Evolutionary conservation across 2,888 invertebrate species (phyloP), one percentile per base, ranked within the genome.

Genomic region (Rhingia rostrata): DNA sequence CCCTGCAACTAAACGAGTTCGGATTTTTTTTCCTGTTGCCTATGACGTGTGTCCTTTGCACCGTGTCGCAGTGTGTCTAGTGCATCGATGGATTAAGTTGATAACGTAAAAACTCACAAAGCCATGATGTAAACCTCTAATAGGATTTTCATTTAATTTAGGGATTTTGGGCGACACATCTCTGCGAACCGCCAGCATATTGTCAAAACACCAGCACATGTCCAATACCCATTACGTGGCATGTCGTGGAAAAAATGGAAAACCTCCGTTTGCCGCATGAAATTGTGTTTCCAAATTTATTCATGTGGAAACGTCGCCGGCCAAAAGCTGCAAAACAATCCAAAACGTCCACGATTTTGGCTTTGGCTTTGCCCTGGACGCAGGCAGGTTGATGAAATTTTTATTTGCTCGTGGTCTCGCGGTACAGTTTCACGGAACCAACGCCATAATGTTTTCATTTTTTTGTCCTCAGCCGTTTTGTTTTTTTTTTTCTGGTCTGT

Each of bases 101-200:
- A 84, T 75, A 79, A 69, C 39, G 63, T 43, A 47, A 69, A 61
- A 74, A 83, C 67, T 73, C 73, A 73, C 73, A 69, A 80, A 79
- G 84, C 84, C 80, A 84, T 74, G 80, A 43, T 60, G 66, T 84
- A 84, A 84, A 84, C 84, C 84, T 74, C 84, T 84, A 80, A 84
- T 84, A 80, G 84, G 84, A 84, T 84, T 84, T 84, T 75, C 84
- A 75, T 80, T 84, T 84, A 84, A 84, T 84, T 84, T 84, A 84
- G 84, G 84, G 84, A 74, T 84, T 84, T 84, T 64, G 39, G 80
- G 74, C 84, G 74, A 84, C 84, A 84, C 84, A 84, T 84, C 69
- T 69, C 74, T 70, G 51, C 33, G 41, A 22, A 2, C 22, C 47
- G 67, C 14, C 22, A 9, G 49, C 53, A 66, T 53, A 43, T 69